A percentile compares a stretch with the other conserved stretches of the same genome.
phyloP scores from a whole-genome alignment of 2,888 invertebrate species.

The Andrena bucephala region DNA sequence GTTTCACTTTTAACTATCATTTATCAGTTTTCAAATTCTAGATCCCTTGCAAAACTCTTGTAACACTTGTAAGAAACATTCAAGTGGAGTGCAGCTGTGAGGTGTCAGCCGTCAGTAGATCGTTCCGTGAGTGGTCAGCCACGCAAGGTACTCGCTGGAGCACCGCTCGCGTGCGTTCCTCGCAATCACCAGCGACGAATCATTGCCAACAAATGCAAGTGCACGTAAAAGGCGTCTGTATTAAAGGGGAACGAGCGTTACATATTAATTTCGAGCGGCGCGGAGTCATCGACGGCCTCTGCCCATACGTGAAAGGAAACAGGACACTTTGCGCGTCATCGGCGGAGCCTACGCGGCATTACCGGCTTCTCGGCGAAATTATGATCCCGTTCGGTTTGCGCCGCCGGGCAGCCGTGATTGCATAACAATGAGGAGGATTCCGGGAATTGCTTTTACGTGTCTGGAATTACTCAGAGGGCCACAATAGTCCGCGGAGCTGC shows the following conservation, averaged over 20 bases:
- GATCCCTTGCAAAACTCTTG: too few species aligned
- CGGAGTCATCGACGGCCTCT: too few species aligned
- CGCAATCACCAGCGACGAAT: too few species aligned
- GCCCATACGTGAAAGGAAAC: slow-evolving; percentile 62
- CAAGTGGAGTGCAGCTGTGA: background rate
- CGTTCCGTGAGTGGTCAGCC: background rate
- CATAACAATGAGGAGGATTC: slow-evolving; percentile 84
- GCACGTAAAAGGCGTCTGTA: too few species aligned
- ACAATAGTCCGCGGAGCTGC: slow-evolving; percentile 79
- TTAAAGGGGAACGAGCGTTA: too few species aligned
- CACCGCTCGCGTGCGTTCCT: slow-evolving; percentile 39
- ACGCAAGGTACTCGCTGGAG: background rate
- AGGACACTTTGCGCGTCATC: slow-evolving; percentile 68
- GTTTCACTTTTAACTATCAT: too few species aligned
- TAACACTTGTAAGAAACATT: too few species aligned
- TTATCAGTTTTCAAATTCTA: too few species aligned
- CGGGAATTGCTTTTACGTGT: slow-evolving; percentile 84
- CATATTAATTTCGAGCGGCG: too few species aligned
- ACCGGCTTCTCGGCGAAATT: slow-evolving; percentile 76
- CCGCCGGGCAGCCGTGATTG: slow-evolving; percentile 78
- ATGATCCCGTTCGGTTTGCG: slow-evolving; percentile 79
- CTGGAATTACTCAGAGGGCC: slow-evolving; percentile 81
- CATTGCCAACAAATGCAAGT: too few species aligned
- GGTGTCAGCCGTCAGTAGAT: slow-evolving; percentile 1
- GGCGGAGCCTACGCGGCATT: slow-evolving; percentile 54